These are phyloP conservation scores for Diacarnus erythraeanus DNA, from an alignment of 37 sponge, comb jelly and placozoan genomes.

Conservation along the genomic window DNA sequence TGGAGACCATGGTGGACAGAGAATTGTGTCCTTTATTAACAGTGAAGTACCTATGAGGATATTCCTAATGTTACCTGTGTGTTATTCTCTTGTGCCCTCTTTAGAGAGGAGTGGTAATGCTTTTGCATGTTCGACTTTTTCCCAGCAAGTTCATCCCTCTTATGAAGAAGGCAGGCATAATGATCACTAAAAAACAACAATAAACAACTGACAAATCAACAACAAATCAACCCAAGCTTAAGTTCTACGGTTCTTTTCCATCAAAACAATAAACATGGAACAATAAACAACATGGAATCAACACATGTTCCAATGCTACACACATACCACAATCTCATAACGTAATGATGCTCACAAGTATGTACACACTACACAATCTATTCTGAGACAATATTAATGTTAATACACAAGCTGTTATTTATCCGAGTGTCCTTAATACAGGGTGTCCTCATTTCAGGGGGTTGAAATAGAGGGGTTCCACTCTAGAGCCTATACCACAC, in stretches of 20 bases:
- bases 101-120: not conserved
- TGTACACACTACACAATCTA: not conserved
- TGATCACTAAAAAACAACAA: conserved; percentile 24
- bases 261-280: not conserved
- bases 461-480: too few relatives aligned
- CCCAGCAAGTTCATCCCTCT: conserved; percentile 17
- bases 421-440: too few relatives aligned
- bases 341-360: not conserved
- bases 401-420: too few relatives aligned
- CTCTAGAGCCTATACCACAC: not conserved
- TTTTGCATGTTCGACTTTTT: not conserved
- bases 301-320: too few relatives aligned
- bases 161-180: conserved; percentile 12
- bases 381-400: too few relatives aligned
- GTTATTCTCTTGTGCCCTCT: conserved; percentile 21
- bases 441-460: too few relatives aligned
- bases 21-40: too few relatives aligned
- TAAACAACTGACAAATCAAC: not conserved
- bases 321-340: too few relatives aligned
- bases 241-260: not conserved
- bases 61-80: conserved; percentile 1
- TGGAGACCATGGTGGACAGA: too few relatives aligned
- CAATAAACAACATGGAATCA: too few relatives aligned
- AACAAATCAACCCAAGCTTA: too few relatives aligned
- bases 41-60: too few relatives aligned